Percentiles rank a stretch among this genome's conserved stretches.
phyloP scores from a whole-genome alignment of 2,888 invertebrate species.

The Drosophila demipolita region DNA sequence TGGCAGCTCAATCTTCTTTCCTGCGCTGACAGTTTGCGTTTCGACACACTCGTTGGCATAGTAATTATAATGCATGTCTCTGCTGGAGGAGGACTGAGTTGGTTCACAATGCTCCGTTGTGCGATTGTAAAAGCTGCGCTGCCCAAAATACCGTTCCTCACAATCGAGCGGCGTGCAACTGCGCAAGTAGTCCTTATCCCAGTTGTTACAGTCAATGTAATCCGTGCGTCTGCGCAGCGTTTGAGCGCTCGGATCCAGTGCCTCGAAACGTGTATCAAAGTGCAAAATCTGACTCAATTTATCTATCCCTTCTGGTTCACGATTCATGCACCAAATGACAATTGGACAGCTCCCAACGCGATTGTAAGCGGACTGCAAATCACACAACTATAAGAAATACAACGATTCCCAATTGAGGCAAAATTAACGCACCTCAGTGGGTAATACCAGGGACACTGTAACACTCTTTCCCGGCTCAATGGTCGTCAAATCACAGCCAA shows the following conservation, averaged over 20 bases:
- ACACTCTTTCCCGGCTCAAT: constrained; percentile 72
- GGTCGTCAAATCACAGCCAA: constrained; percentile 81
- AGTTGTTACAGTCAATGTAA: constrained; percentile 75
- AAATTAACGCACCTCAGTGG: constrained; percentile 76
- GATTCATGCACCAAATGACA: constrained; percentile 63
- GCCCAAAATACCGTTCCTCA: constrained; percentile 86
- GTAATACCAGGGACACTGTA: constrained; percentile 81
- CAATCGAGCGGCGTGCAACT: constrained; percentile 86
- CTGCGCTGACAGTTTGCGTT: constrained; percentile 49
- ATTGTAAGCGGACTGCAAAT: constrained; percentile 79
- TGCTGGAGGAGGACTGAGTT: constrained; percentile 39
- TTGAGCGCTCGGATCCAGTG: constrained; percentile 67
- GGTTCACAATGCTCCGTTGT: constrained; percentile 73
- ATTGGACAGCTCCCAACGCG: constrained; percentile 82
- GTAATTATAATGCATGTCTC: constrained; percentile 51
- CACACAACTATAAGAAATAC: constrained; percentile 1
- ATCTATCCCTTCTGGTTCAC: constrained; percentile 51
- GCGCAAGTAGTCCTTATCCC: constrained; percentile 85
- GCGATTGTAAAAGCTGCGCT: constrained; percentile 85
- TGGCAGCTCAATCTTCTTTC: constrained; percentile 62
- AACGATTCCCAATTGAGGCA: neutral
- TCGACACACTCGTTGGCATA: constrained; percentile 69
- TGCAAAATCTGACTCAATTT: constrained; percentile 56
- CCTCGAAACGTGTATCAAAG: constrained; percentile 80
- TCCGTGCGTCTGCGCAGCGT: constrained; percentile 63